Evolutionary conservation across 2,888 invertebrate genomes (phyloP), one percentile per base, ranked within the genome.

Genomic region (Hypomecis punctinalis): DNA sequence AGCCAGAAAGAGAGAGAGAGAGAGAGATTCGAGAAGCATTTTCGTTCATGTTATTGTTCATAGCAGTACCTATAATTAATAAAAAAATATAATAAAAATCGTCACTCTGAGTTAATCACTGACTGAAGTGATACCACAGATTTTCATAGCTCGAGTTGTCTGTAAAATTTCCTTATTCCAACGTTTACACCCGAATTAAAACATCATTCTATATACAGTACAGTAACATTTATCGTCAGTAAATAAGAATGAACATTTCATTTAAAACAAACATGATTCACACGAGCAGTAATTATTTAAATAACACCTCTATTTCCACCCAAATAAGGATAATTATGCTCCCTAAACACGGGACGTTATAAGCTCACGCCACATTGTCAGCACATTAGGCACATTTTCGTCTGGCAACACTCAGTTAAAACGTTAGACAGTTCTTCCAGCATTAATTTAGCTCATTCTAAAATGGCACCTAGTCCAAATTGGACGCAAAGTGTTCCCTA

Each of bases 371-470:
- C 60, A 56, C 46, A 40, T 49, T 66, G 57, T 58, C 10, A 43
- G 45, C 56, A 39, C 61, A 61, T 66, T 66, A 43, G 43, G 48
- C 56, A 37, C 61, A 66, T 66, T 66, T 48, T 42, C 51, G 43
- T 43, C 39, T 61, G 61, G 53, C 57, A 61, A 61, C 60, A 54
- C 65, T 57, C 57, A 57, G 51, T 47, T 60, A 56, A 60, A 66
- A 61, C 13, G 65, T 61, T 48, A 56, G 69, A 66, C 66, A 57
- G 53, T 63, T 61, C 61, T 52, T 54, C 46, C 61, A 59, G 58
- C 67, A 71, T 72, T 73, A 71, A 74, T 76, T 74, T 69, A 53
- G 68, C 68, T 72, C 70, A 73, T 74, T 70, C 66, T 57, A 62
- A 60, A 63, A 65, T 55, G 65, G 72, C 69, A 74, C 53, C 45